A percentile compares a stretch with the other conserved stretches of the same genome.
phyloP scores from a whole-genome alignment of 2,113 vertebrate species.

The Seriola rivoliana region DNA sequence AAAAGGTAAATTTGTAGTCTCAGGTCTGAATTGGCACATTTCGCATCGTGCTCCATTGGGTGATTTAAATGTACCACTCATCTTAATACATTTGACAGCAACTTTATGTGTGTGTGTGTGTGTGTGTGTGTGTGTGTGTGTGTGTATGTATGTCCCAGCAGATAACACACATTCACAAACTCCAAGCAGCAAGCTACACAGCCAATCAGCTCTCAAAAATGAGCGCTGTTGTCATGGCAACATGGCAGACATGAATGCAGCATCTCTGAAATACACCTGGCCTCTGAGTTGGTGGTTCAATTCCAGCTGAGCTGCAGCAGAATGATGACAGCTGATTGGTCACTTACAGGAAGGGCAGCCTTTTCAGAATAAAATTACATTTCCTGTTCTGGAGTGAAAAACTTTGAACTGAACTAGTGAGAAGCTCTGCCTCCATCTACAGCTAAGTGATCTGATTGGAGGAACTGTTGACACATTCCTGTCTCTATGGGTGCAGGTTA shows the following conservation, averaged over 20 bases:
- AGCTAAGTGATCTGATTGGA: not conserved
- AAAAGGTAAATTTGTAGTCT: not conserved
- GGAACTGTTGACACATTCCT: not conserved
- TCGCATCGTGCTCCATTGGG: conserved; percentile 24
- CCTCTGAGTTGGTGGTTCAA: not conserved
- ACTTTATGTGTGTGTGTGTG: conserved; percentile 1
- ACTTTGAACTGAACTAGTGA: too few species aligned
- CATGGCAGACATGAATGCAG: not conserved
- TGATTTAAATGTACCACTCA: conserved; percentile 27
- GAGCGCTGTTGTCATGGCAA: conserved; percentile 32
- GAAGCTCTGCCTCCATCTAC: not conserved
- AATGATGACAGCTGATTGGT: not conserved
- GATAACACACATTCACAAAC: not conserved
- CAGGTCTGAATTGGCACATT: not conserved
- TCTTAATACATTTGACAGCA: conserved; percentile 11
- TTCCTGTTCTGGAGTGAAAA: not conserved
- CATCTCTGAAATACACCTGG: not conserved
- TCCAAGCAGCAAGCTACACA: not conserved
- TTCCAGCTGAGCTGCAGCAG: conserved; percentile 9
- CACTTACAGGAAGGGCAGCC: not conserved
- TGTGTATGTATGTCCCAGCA: not conserved
- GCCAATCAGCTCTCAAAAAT: conserved; percentile 22
- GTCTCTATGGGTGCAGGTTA: not conserved
- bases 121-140: not conserved
- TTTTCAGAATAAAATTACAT: not conserved